Evolutionary conservation across 2,888 invertebrate species (phyloP).

Genomic region (Dryadula phaetusa): DNA sequence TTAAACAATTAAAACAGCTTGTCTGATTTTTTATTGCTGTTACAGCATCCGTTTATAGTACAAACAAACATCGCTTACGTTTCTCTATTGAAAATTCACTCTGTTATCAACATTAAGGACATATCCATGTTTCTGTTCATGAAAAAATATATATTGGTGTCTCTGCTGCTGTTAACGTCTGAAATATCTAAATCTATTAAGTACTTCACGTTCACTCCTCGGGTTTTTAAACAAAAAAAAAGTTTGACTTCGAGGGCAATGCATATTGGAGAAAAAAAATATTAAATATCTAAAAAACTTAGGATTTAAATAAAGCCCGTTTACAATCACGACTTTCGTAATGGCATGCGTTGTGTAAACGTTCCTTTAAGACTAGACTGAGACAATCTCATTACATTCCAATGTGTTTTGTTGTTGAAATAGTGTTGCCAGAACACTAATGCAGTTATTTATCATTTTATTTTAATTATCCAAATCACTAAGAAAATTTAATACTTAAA

Average conservation of each 20-base stretch:
- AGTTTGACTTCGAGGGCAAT: slow-evolving; percentile 64
- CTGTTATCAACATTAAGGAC: slow-evolving; percentile 55
- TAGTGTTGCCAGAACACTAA: slow-evolving; percentile 16
- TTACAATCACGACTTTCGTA: slow-evolving; percentile 47
- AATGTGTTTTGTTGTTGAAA: slow-evolving; percentile 48
- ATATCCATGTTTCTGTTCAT: slow-evolving; percentile 46
- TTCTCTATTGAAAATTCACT: slow-evolving; percentile 76
- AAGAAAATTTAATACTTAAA: too few relatives aligned
- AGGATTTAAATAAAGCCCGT: slow-evolving; percentile 58
- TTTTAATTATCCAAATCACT: too few relatives aligned
- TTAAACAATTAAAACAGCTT: slow-evolving; percentile 28
- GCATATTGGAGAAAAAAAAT: slow-evolving; percentile 60
- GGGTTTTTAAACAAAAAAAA: slow-evolving; percentile 40
- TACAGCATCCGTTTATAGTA: slow-evolving; percentile 79
- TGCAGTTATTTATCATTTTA: too few relatives aligned
- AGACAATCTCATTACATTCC: slow-evolving; percentile 60
- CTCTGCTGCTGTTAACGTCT: slow-evolving; percentile 50
- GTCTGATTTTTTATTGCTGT: slow-evolving; percentile 83
- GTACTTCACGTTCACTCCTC: slow-evolving; percentile 57
- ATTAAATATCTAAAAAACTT: slow-evolving; percentile 58
- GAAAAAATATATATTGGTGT: slow-evolving; percentile 52
- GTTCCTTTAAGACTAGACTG: slow-evolving; percentile 61
- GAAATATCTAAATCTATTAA: slow-evolving; percentile 69
- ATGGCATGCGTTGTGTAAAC: slow-evolving; percentile 43
- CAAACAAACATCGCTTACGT: slow-evolving; percentile 80